phyloP scores from a whole-genome alignment of 2,888 invertebrate genomes.

The Xestobium rufovillosum region DNA sequence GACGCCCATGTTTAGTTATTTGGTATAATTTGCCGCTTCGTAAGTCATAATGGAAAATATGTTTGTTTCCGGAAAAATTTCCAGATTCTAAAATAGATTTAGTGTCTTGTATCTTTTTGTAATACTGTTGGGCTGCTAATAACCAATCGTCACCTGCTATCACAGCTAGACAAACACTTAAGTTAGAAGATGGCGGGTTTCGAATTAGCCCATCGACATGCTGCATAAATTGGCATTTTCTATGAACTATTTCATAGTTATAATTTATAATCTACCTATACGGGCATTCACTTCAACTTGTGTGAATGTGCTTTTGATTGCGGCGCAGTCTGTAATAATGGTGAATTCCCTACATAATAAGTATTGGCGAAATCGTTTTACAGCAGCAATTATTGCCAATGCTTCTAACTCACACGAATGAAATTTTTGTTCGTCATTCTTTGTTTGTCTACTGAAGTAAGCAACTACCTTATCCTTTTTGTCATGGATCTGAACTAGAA shows the following conservation, averaged over 20 bases:
- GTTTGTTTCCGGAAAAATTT: too few relatives aligned
- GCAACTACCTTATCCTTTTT: constrained; percentile 9
- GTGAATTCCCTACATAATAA: constrained; percentile 20
- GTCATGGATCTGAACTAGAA: too few relatives aligned
- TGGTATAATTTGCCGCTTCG: too few relatives aligned
- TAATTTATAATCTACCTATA: constrained; percentile 8
- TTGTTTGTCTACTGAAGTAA: too few relatives aligned
- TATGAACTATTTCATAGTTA: too few relatives aligned
- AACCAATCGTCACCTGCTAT: constrained; percentile 1
- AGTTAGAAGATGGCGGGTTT: too few relatives aligned
- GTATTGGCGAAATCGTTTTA: too few relatives aligned
- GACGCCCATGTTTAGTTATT: too few relatives aligned
- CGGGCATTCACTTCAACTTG: constrained; percentile 11
- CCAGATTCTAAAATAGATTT: neutral
- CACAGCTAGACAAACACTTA: neutral
- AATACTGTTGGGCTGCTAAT: neutral
- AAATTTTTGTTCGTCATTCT: too few relatives aligned
- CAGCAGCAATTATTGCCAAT: constrained; percentile 20
- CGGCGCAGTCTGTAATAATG: constrained; percentile 24
- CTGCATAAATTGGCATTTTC: neutral
- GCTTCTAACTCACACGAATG: too few relatives aligned
- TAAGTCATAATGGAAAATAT: too few relatives aligned
- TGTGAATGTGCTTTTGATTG: constrained; percentile 11
- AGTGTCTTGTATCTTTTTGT: too few relatives aligned
- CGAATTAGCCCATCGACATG: constrained; percentile 10